phyloP scores from a whole-genome alignment of 2,888 invertebrate species.

The Odontocerum albicorne region DNA sequence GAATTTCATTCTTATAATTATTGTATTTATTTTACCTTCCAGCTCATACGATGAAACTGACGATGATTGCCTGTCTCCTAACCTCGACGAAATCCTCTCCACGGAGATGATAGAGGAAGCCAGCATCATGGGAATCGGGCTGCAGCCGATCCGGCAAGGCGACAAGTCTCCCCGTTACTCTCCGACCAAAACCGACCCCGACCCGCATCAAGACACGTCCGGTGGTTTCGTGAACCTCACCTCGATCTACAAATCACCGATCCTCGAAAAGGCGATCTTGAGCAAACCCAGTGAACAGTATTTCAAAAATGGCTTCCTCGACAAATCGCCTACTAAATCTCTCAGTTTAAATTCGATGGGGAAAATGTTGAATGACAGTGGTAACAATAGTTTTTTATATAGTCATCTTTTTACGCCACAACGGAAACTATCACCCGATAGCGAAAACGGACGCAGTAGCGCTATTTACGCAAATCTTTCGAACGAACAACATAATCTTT shows the following conservation, averaged over 20 bases:
- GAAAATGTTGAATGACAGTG: slow-evolving; percentile 49
- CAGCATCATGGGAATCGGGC: slow-evolving; percentile 43
- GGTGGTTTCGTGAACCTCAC: slow-evolving; percentile 50
- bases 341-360: slow-evolving; percentile 56
- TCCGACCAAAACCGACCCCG: slow-evolving; percentile 39
- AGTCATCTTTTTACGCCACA: slow-evolving; percentile 46
- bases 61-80: slow-evolving; percentile 69
- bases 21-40: slow-evolving; percentile 46
- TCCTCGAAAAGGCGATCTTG: slow-evolving; percentile 37
- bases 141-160: slow-evolving; percentile 37
- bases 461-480: slow-evolving; percentile 38
- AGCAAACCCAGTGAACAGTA: slow-evolving; percentile 35
- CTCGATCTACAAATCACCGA: slow-evolving; percentile 53
- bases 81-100: slow-evolving; percentile 63
- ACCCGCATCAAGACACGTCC: slow-evolving; percentile 28
- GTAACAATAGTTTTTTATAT: slow-evolving; percentile 54
- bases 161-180: slow-evolving; percentile 37
- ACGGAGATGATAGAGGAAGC: slow-evolving; percentile 54
- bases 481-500: slow-evolving; percentile 16
- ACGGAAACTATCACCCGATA: slow-evolving; percentile 40
- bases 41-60: slow-evolving; percentile 72
- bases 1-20: too few species aligned
- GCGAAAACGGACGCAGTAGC: slow-evolving; percentile 35
- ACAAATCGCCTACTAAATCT: slow-evolving; percentile 53
- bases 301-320: slow-evolving; percentile 44